phyloP scores from a whole-genome alignment of 2,888 invertebrate genomes.

The Perdita meconis region DNA sequence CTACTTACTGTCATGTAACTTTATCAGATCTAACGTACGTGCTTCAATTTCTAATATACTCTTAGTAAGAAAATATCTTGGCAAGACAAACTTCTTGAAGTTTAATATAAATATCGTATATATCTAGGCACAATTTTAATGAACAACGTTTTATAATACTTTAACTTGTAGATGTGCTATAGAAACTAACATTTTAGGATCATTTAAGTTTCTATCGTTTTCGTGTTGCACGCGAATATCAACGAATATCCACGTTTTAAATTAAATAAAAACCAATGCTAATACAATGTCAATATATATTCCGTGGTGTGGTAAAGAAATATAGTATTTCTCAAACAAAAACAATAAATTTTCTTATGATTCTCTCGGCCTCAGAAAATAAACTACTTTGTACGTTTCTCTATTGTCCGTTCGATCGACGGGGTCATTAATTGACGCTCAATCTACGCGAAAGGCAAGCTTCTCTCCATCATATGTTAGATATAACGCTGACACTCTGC shows the following conservation, averaged over 20 bases:
- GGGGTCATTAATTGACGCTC: constrained; percentile 27
- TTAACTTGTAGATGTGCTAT: constrained; percentile 23
- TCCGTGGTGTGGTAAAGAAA: constrained; percentile 30
- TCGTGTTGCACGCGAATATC: constrained; percentile 7
- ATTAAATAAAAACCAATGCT: constrained; percentile 4
- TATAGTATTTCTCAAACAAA: constrained; percentile 10
- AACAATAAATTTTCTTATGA: constrained; percentile 34
- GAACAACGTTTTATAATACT: constrained; percentile 36
- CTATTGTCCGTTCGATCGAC: constrained; percentile 14
- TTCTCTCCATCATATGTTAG: constrained; percentile 76
- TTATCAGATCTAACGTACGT: constrained; percentile 31
- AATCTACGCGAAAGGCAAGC: constrained; percentile 17
- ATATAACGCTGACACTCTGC: constrained; percentile 87
- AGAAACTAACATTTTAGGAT: constrained; percentile 9
- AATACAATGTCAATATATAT: constrained; percentile 32
- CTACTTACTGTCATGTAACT: constrained; percentile 14
- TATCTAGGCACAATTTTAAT: constrained; percentile 38
- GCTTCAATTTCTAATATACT: constrained; percentile 23
- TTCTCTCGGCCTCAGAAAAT: constrained; percentile 2
- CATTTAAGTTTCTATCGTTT: constrained; percentile 9
- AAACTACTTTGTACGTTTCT: constrained; percentile 49
- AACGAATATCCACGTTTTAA: not conserved
- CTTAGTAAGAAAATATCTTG: constrained; percentile 64
- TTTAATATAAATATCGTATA: constrained; percentile 48
- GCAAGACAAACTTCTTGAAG: constrained; percentile 58